Evolutionary conservation across 2,113 vertebrate genomes (phyloP).

Genomic region (Lonchura striata): DNA sequence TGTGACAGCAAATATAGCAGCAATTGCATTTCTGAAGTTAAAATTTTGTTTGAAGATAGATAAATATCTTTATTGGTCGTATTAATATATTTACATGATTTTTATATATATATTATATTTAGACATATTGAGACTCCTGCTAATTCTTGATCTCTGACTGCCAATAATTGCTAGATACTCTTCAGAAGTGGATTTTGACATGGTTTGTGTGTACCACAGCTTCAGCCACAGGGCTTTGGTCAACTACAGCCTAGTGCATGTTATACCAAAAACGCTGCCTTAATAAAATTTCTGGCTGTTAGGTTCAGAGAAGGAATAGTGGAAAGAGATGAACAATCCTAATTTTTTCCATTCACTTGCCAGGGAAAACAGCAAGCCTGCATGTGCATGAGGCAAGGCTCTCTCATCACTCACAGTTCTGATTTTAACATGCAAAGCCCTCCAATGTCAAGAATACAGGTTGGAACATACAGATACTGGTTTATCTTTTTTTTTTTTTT

Average conservation of each 20-base stretch:
- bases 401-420: background rate
- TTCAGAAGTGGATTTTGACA: background rate
- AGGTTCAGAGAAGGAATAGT: background rate
- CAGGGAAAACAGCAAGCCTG: background rate
- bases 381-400: background rate
- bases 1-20: background rate
- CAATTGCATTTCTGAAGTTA: background rate
- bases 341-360: background rate
- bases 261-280: background rate
- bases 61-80: background rate
- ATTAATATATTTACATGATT: background rate
- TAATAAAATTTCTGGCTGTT: background rate
- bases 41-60: background rate
- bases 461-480: background rate
- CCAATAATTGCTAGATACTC: background rate
- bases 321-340: background rate
- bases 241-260: background rate
- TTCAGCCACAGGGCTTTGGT: background rate
- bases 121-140: background rate
- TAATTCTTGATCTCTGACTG: background rate
- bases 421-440: background rate
- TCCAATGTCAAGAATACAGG: background rate
- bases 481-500: background rate
- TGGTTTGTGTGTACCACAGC: background rate
- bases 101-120: background rate